Evolutionary conservation across 1,140 invertebrate species (phyloP), one percentile per base, ranked within the genome.

Genomic region (Lordiphosa clarofinis): DNA sequence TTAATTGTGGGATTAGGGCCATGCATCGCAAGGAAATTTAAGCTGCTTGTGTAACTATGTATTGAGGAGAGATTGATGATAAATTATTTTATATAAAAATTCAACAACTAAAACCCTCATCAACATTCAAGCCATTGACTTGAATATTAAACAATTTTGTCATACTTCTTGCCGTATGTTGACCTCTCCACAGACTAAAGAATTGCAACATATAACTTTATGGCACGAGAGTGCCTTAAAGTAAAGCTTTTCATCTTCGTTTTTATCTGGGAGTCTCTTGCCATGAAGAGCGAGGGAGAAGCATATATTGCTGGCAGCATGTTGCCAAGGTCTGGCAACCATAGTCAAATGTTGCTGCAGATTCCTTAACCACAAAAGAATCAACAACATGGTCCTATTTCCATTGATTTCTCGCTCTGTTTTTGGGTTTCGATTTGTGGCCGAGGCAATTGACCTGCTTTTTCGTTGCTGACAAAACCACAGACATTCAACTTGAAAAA

Each of bases 121-220:
- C 8, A 60, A 66, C 49, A 63, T 49, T 55, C 31, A 21, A 50
- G 47, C 66, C 40, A 54, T 67, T 67, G 62, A 67, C 62, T 67
- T 66, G 63, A 58, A 58, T 66, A 66, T 52, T 52, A 66, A 47
- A 54, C 57, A 37, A 42, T 31, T 31, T 31, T 31, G 43, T 24
- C 36, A 57, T 28, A 63, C 38, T 39, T 39, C 33, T 57, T 54
- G 43, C 31, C 28, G 28, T 31, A 31, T 52, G 59, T 46, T 60
- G 56, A 50, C 55, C 62, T 52, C 40, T 21, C 55, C 40, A 33
- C 21, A 15, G 35, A 21, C 31, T 62, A 8, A 44, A 9, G 11
- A 44, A 31, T 31, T 12, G 35, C 19, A 35, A 24, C 21, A 24
- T 31, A 7, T 9, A 9, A 50, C 47, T 67, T 67, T 67, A 67